A percentile compares a stretch with the other conserved stretches of the same genome.
phyloP scores from a whole-genome alignment of 2,888 invertebrate genomes.

The Mythimna ferrago region DNA sequence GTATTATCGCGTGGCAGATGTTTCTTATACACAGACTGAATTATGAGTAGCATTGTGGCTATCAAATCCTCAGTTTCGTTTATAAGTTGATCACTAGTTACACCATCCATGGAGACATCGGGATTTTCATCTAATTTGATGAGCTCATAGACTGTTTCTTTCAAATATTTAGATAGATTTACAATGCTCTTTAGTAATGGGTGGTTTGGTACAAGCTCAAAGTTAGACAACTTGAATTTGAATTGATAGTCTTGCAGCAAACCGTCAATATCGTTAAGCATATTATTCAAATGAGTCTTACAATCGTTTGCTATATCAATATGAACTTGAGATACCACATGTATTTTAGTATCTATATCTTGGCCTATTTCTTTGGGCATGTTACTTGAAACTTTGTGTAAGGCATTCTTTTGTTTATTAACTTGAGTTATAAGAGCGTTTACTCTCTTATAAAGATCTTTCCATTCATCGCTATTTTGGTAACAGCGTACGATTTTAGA shows the following conservation, averaged over 20 bases:
- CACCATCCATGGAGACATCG: slow-evolving; percentile 73
- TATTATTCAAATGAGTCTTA: slow-evolving; percentile 72
- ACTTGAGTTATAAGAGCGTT: slow-evolving; percentile 77
- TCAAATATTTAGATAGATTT: slow-evolving; percentile 75
- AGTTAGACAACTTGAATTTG: slow-evolving; percentile 70
- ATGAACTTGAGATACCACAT: slow-evolving; percentile 79
- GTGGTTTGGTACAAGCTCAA: slow-evolving; percentile 73
- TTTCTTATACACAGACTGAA: slow-evolving; percentile 84
- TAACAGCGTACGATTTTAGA: slow-evolving; percentile 82
- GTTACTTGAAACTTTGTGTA: slow-evolving; percentile 77
- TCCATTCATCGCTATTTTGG: slow-evolving; percentile 84
- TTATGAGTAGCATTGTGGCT: slow-evolving; percentile 78
- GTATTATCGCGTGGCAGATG: slow-evolving; percentile 76
- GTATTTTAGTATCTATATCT: slow-evolving; percentile 59
- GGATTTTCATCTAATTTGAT: slow-evolving; percentile 70
- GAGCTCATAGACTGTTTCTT: slow-evolving; percentile 70
- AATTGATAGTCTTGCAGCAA: slow-evolving; percentile 79
- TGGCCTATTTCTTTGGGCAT: slow-evolving; percentile 78
- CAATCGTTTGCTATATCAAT: slow-evolving; percentile 80
- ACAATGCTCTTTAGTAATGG: slow-evolving; percentile 79
- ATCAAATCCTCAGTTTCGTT: slow-evolving; percentile 81
- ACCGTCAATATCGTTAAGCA: slow-evolving; percentile 72
- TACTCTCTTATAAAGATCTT: slow-evolving; percentile 75
- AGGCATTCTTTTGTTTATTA: slow-evolving; percentile 80
- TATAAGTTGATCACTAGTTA: slow-evolving; percentile 65